phyloP scores from a whole-genome alignment of 92 coral and sea anemone species.

The Parazoanthus darwini region DNA sequence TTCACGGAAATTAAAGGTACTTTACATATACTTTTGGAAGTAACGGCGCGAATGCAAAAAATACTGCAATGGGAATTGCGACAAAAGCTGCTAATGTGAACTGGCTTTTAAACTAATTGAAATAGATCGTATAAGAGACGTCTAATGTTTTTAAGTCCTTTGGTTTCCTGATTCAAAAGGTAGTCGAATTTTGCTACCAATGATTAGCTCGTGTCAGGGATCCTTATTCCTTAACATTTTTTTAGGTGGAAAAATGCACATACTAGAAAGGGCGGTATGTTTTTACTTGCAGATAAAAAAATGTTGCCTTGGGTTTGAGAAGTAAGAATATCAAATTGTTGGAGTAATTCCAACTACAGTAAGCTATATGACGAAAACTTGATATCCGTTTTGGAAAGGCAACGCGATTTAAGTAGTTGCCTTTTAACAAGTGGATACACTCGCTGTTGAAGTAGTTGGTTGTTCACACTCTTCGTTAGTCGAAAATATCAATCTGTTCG shows the following conservation, averaged over 20 bases:
- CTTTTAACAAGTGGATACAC: not conserved
- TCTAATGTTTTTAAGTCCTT: not conserved
- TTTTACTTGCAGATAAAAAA: not conserved
- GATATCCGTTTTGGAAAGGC: not conserved
- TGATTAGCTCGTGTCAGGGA: not conserved
- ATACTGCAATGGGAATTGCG: too few species aligned
- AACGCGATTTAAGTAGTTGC: not conserved
- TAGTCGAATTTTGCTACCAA: too few species aligned
- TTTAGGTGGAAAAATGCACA: not conserved
- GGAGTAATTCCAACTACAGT: not conserved
- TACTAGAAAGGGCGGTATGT: not conserved
- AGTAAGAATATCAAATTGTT: too few species aligned
- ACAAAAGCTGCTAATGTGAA: too few species aligned
- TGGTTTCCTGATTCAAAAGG: not conserved
- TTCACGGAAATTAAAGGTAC: too few species aligned
- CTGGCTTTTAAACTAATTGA: too few species aligned
- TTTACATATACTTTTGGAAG: too few species aligned
- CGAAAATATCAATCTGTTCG: not conserved
- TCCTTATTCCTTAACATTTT: not conserved
- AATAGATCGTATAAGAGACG: not conserved
- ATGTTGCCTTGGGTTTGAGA: not conserved
- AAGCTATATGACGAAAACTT: not conserved
- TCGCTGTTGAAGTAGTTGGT: not conserved
- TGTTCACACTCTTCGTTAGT: not conserved
- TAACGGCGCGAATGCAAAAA: too few species aligned